Base-by-base conservation (phyloP, 2,113 vertebrate species). In the Acanthisitta chloris region DNA sequence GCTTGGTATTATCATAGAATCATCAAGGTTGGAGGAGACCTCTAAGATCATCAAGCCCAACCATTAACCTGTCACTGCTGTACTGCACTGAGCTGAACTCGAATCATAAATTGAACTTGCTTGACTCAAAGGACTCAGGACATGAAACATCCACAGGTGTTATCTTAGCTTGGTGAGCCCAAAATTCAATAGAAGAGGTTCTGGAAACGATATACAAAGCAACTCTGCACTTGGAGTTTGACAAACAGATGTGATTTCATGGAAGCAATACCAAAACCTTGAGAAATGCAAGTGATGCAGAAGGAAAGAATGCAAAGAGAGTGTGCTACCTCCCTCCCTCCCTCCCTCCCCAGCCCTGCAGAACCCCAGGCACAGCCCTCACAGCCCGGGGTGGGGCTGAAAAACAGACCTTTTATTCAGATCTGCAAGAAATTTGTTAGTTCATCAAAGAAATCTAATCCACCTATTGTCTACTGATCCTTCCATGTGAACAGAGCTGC, bases 361-460 rank as follows among this genome's bases (percentile, higher is more conserved):
- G 33, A 12, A 24, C 36, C 36, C 71, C 61, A 46, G 51, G 66
- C 40, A 52, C 26, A 55, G 66, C 59, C 45, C n/a, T n/a, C n/a
- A n/a, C n/a, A n/a, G n/a, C n/a, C n/a, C n/a, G n/a, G n/a, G n/a
- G 76, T 90, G 92, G 57, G 93, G 80, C 85, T 86, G 79, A 97
- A 62, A 79, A 71, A 61, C 91, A 95, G 86, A 91, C 62, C 66
- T 62, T 69, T 40, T 51, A 57, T 58, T 72, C 9, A 80, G 52
- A 82, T 31, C 70, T 61, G 82, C 33, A 93, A 66, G 77, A 73
- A 54, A 36, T 26, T 46, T 81, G 61, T 64, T 57, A 79, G 18
- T 94, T 96, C 91, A 92, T 92, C 74, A 81, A 76, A 74, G 42
- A 74, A 72, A 85, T 72, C 55, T 58, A 85, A 89, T 79, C 88